Conservation (phyloP, 2,113 vertebrate genomes). For the Morphnarchus princeps region DNA sequence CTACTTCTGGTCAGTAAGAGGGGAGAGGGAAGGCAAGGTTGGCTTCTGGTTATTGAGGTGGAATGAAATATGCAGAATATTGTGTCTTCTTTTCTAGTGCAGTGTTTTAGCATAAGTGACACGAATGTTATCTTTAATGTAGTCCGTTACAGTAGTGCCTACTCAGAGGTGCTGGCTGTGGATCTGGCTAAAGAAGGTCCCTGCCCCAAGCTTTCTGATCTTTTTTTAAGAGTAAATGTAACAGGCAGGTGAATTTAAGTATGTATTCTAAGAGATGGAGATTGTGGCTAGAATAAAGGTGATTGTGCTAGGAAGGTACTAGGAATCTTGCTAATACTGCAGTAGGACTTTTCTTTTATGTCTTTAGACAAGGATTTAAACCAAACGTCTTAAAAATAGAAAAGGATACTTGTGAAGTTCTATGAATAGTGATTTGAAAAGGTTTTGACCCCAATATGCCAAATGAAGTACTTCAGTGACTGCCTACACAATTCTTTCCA, state of each 20-base stretch:
- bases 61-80: not conserved
- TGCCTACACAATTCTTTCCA: not conserved
- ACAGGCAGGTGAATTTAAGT: not conserved
- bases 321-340: not conserved
- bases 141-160: not conserved
- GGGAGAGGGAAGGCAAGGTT: not conserved
- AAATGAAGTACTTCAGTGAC: not conserved
- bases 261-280: not conserved
- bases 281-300: not conserved
- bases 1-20: not conserved
- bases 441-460: constrained; percentile 18
- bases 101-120: not conserved
- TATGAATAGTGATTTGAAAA: constrained; percentile 12
- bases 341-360: not conserved
- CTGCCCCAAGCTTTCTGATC: not conserved
- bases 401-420: not conserved
- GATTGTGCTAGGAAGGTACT: not conserved
- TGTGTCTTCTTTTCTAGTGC: not conserved
- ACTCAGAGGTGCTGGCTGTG: not conserved
- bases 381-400: constrained; percentile 3
- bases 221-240: not conserved
- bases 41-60: not conserved
- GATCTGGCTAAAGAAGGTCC: not conserved
- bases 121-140: not conserved
- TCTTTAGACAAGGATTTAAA: not conserved